Evolutionary conservation across 2,113 vertebrate genomes (phyloP).

Genomic region (Rhabdornis inornatus): DNA sequence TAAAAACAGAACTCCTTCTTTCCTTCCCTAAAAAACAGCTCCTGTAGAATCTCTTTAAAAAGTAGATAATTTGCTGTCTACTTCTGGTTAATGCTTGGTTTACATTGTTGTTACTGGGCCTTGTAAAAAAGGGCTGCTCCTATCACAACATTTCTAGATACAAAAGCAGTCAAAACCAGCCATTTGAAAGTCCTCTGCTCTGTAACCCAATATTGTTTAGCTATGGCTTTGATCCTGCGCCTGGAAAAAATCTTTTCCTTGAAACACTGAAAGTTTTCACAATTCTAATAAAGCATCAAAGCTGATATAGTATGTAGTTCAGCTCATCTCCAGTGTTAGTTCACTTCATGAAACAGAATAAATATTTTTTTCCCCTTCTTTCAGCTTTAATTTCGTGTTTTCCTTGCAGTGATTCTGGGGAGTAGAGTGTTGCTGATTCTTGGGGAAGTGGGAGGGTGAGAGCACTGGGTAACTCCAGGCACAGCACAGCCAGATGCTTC

Average conservation of each 20-base stretch:
- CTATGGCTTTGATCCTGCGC: conserved; percentile 61
- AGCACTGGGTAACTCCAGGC: not conserved
- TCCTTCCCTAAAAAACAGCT: not conserved
- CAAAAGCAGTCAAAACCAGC: conserved; percentile 40
- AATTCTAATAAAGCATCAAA: conserved; percentile 51
- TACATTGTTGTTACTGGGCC: conserved; percentile 38
- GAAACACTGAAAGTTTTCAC: conserved; percentile 51
- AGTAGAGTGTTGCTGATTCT: not conserved
- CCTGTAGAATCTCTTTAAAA: not conserved
- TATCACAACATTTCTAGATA: conserved; percentile 63
- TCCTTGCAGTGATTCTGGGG: conserved; percentile 11
- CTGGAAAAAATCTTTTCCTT: conserved; percentile 66
- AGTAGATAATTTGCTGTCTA: conserved; percentile 41
- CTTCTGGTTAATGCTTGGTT: conserved; percentile 54
- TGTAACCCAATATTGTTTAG: conserved; percentile 51
- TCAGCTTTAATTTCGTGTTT: not conserved
- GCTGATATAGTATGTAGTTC: not conserved
- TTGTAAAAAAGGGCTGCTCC: conserved; percentile 40
- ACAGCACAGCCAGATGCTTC: not conserved
- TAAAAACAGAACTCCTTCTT: conserved; percentile 48
- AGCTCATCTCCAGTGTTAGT: not conserved
- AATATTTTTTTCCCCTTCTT: not conserved
- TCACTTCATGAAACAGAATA: not conserved
- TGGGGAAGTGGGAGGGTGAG: not conserved
- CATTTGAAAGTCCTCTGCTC: conserved; percentile 47